Percentiles rank a stretch among this genome's conserved stretches.
These are phyloP conservation scores for Leptocoma aspasia DNA, from an alignment of 2,113 vertebrate species.

Conservation along the genomic window DNA sequence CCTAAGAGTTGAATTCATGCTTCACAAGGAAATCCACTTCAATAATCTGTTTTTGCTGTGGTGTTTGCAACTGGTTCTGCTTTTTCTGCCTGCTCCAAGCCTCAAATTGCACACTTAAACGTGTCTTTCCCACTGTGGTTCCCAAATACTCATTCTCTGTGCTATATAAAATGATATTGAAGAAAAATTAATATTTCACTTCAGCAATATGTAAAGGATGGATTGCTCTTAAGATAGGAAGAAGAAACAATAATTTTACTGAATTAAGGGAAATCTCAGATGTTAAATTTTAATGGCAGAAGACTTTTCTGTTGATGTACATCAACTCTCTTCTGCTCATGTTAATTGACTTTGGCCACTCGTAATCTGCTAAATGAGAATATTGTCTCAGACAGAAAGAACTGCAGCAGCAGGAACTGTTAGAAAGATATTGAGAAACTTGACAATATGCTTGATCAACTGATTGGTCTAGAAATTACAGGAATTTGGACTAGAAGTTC, in stretches of 20 bases:
- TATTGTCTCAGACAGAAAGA: not conserved
- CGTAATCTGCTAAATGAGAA: not conserved
- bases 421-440: not conserved
- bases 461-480: not conserved
- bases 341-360: not conserved
- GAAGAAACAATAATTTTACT: not conserved
- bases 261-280: not conserved
- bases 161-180: not conserved
- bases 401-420: not conserved
- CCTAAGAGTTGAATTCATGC: not conserved
- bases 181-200: not conserved
- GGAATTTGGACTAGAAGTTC: not conserved
- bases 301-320: not conserved
- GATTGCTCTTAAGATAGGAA: not conserved
- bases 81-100: not conserved
- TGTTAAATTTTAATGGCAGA: not conserved
- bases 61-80: not conserved
- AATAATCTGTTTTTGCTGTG: not conserved
- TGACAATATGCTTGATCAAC: not conserved
- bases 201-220: not conserved
- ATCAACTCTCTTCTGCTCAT: not conserved
- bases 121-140: not conserved
- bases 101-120: not conserved
- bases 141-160: not conserved
- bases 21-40: not conserved